A percentile compares a stretch with the other conserved stretches of the same genome.
Conservation (phyloP, 2,888 invertebrate genomes). For the Augiades crinisus region DNA sequence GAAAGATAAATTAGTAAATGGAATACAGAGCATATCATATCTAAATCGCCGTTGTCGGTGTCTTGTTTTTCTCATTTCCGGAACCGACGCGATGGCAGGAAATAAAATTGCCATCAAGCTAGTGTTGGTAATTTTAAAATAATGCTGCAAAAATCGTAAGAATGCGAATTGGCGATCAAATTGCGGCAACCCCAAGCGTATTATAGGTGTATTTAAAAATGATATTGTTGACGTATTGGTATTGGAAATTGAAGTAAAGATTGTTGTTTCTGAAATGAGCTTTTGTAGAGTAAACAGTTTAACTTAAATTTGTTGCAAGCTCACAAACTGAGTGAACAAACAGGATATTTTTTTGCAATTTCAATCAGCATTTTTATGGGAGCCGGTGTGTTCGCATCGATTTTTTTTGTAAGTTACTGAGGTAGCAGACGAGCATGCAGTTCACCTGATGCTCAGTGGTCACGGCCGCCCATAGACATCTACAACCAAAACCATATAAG, state of each 20-base stretch:
- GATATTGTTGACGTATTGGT: not conserved
- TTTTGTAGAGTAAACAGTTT: no score
- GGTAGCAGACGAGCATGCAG: no score
- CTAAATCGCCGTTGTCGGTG: no score
- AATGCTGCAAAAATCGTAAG: conserved; percentile 68
- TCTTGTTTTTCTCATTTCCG: conserved; percentile 72
- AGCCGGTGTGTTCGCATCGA: conserved; percentile 7
- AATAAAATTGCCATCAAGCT: conserved; percentile 76
- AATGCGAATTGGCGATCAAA: conserved; percentile 62
- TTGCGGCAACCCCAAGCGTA: conserved; percentile 54
- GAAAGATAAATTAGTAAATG: conserved; percentile 25
- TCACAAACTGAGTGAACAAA: no score
- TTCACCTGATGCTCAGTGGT: no score
- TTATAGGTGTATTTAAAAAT: conserved; percentile 4
- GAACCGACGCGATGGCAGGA: conserved; percentile 59
- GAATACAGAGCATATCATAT: conserved; percentile 47
- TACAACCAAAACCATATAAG: no score
- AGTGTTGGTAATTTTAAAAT: conserved; percentile 73
- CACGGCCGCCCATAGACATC: no score
- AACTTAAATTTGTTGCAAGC: no score
- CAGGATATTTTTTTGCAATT: no score
- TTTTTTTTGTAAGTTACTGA: no score
- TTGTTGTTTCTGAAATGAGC: no score
- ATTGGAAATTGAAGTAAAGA: no score
- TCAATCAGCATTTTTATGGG: not conserved